Percentiles rank a stretch among this genome's conserved stretches.
Evolutionary conservation across 2,888 invertebrate species (phyloP).

Genomic region (Ectropis crepuscularia): DNA sequence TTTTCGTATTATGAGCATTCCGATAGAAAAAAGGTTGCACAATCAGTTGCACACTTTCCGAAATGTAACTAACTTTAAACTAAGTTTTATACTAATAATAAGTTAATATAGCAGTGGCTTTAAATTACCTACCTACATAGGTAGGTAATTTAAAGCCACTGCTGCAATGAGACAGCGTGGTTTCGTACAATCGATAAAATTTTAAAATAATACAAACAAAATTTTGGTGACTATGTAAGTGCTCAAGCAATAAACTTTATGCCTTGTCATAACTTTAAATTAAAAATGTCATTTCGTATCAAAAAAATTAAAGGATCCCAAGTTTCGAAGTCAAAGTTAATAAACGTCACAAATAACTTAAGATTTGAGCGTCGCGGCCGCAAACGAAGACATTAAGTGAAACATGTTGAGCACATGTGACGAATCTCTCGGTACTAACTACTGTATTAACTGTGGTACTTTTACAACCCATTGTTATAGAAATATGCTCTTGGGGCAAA

Average conservation of each 20-base stretch:
- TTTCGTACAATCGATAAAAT: too few relatives aligned
- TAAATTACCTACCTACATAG: too few relatives aligned
- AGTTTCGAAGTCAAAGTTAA: constrained; percentile 7
- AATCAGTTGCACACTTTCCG: too few relatives aligned
- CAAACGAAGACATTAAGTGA: constrained; percentile 22
- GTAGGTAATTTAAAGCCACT: too few relatives aligned
- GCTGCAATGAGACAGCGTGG: too few relatives aligned
- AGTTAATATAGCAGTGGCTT: too few relatives aligned
- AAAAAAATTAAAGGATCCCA: constrained; percentile 23
- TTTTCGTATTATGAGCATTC: too few relatives aligned
- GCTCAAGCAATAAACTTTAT: not conserved
- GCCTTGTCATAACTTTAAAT: not conserved
- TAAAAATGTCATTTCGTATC: constrained; percentile 20
- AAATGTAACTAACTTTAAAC: too few relatives aligned
- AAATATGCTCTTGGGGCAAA: constrained; percentile 15
- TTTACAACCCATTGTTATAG: constrained; percentile 30
- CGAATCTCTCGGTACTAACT: constrained; percentile 24
- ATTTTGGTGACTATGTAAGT: not conserved
- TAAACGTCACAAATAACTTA: constrained; percentile 27
- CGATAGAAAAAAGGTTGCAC: too few relatives aligned
- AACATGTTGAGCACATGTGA: constrained; percentile 45
- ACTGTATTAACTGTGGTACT: constrained; percentile 6
- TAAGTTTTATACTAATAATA: too few relatives aligned
- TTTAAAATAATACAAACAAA: not conserved
- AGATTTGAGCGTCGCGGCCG: constrained; percentile 24